A percentile compares a stretch with the other conserved stretches of the same genome.
phyloP scores from a whole-genome alignment of 2,888 invertebrate genomes.

The Adelphocoris suturalis region DNA sequence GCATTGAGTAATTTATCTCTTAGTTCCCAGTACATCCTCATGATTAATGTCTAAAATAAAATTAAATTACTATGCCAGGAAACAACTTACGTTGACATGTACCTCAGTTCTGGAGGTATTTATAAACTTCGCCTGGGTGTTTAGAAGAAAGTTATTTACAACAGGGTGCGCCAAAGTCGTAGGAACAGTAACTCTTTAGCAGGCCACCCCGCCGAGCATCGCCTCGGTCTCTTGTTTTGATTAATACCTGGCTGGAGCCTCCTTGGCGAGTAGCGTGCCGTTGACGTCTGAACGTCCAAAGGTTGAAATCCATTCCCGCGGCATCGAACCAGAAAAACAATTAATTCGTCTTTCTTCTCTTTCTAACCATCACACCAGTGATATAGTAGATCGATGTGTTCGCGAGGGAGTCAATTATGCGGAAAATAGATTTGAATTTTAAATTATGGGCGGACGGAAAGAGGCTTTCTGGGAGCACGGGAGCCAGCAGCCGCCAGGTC shows the following conservation, averaged over 20 bases:
- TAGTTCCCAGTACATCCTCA: neutral
- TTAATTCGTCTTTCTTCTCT: slow-evolving; percentile 24
- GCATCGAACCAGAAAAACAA: slow-evolving; percentile 21
- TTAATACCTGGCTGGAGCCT: slow-evolving; percentile 52
- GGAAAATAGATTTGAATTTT: slow-evolving; percentile 52
- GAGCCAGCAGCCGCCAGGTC: neutral
- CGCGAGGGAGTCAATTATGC: slow-evolving; percentile 47
- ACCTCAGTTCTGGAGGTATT: neutral
- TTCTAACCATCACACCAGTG: neutral
- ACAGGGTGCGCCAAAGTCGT: slow-evolving; percentile 22
- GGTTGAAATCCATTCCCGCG: neutral
- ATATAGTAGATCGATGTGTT: neutral
- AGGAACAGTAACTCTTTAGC: slow-evolving; percentile 36
- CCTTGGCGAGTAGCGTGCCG: neutral
- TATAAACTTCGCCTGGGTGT: slow-evolving; percentile 2
- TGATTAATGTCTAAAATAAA: neutral
- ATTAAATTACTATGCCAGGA: slow-evolving; percentile 1
- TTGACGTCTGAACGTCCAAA: slow-evolving; percentile 41
- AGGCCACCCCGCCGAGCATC: slow-evolving; percentile 46
- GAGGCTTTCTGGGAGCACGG: slow-evolving; percentile 4
- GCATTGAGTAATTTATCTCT: neutral
- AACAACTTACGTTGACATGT: neutral
- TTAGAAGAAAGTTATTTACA: slow-evolving; percentile 49
- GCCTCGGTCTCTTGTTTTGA: slow-evolving; percentile 2
- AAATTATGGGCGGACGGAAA: slow-evolving; percentile 26